Evolutionary conservation across 1,140 invertebrate genomes (phyloP).

Genomic region (Pachypsylla venusta): DNA sequence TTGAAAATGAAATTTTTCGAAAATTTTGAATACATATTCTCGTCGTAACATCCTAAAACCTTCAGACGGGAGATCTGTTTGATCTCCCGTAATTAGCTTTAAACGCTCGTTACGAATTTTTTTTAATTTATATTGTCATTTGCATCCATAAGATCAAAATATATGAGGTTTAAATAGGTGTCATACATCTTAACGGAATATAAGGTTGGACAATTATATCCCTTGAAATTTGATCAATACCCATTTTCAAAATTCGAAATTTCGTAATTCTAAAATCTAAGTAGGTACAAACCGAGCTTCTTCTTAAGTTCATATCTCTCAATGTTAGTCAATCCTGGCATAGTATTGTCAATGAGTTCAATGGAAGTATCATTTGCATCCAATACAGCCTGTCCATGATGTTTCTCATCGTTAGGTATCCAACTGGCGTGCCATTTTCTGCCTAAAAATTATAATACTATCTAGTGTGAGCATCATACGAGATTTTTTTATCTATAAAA

Average conservation of each 20-base stretch:
- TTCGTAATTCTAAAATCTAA: neutral
- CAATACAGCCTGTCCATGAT: neutral
- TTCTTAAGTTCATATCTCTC: neutral
- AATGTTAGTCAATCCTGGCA: neutral
- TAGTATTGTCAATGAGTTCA: neutral
- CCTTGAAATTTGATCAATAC: neutral
- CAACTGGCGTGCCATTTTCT: neutral
- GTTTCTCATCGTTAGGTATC: neutral
- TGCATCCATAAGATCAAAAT: neutral
- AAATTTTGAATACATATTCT: too few relatives aligned
- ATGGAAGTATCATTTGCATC: neutral
- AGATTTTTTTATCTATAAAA: neutral
- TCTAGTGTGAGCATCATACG: neutral
- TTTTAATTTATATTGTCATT: too few relatives aligned
- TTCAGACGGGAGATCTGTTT: too few relatives aligned
- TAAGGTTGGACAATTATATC: neutral
- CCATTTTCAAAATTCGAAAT: neutral
- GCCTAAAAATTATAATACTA: neutral
- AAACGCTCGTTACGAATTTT: too few relatives aligned
- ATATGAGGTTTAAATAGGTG: neutral
- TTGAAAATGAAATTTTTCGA: too few relatives aligned
- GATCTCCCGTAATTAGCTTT: too few relatives aligned
- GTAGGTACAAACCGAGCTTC: neutral
- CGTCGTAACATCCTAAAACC: too few relatives aligned
- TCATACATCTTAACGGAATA: neutral